A percentile compares a stretch with the other conserved stretches of the same genome.
phyloP scores from a whole-genome alignment of 2,113 vertebrate species.

The Gallinago undulata region DNA sequence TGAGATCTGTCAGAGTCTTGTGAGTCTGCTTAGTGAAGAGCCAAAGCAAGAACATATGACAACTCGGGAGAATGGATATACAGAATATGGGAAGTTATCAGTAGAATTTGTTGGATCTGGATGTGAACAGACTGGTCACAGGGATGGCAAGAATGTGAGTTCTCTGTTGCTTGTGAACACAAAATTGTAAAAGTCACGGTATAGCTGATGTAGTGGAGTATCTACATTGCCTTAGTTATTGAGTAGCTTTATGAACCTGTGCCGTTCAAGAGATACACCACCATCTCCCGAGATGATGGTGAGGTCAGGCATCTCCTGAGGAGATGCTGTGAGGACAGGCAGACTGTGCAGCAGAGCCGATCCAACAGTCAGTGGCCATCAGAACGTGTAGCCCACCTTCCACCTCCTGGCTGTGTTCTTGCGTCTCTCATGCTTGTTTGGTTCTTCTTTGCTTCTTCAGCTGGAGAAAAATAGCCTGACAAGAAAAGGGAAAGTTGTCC shows the following conservation, averaged over 20 bases:
- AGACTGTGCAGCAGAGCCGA: not conserved
- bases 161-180: not conserved
- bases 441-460: not conserved
- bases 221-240: not conserved
- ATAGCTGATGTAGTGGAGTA: not conserved
- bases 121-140: not conserved
- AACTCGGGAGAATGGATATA: not conserved
- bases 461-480: not conserved
- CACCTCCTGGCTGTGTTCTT: not conserved
- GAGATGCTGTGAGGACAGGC: not conserved
- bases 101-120: not conserved
- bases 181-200: not conserved
- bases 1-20: not conserved
- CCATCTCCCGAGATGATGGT: not conserved
- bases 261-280: not conserved
- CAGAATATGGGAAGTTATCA: not conserved
- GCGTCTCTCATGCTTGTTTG: not conserved
- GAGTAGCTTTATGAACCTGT: not conserved
- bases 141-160: not conserved
- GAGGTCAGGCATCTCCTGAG: not conserved
- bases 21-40: not conserved
- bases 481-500: not conserved
- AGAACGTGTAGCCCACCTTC: not conserved
- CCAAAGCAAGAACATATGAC: not conserved
- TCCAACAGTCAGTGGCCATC: not conserved